Percentiles rank a stretch among this genome's conserved stretches.
Evolutionary conservation across 2,888 invertebrate species (phyloP).

Genomic region (Calameuta filiformis): DNA sequence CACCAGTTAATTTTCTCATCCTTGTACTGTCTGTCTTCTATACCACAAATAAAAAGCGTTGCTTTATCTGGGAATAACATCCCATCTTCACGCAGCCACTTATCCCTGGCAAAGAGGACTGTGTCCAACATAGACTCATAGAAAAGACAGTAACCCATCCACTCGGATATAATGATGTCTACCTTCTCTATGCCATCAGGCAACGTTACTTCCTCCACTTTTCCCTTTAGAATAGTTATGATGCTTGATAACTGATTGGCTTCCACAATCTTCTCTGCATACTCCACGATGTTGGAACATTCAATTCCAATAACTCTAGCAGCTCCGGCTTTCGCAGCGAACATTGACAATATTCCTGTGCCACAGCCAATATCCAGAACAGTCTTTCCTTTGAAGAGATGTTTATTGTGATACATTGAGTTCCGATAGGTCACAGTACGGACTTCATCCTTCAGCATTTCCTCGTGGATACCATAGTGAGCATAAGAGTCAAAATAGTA

Average conservation of each 20-base stretch:
- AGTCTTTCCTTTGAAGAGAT: slow-evolving; percentile 91
- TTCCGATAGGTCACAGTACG: slow-evolving; percentile 97
- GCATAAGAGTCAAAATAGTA: slow-evolving; percentile 99
- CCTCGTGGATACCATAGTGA: slow-evolving; percentile 99
- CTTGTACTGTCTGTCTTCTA: slow-evolving; percentile 98
- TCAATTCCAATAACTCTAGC: slow-evolving; percentile 96
- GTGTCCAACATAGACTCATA: slow-evolving; percentile 99
- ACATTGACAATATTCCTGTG: slow-evolving; percentile 99
- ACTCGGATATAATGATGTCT: slow-evolving; percentile 89
- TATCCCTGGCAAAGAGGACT: slow-evolving; percentile 97
- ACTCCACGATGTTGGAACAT: slow-evolving; percentile 98
- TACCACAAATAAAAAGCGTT: slow-evolving; percentile 92
- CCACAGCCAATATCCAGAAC: slow-evolving; percentile 99
- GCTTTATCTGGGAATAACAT: slow-evolving; percentile 95
- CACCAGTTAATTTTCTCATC: slow-evolving; percentile 99
- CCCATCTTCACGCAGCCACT: slow-evolving; percentile 94
- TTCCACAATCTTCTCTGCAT: slow-evolving; percentile 94
- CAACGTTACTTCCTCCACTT: slow-evolving; percentile 94
- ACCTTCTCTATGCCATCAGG: slow-evolving; percentile 92
- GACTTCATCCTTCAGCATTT: slow-evolving; percentile 99
- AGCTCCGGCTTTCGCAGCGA: slow-evolving; percentile 99
- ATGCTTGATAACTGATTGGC: slow-evolving; percentile 83
- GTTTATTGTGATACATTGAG: slow-evolving; percentile 99
- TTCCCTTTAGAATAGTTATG: slow-evolving; percentile 87
- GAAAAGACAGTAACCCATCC: slow-evolving; percentile 92